Percentiles rank a stretch among this genome's conserved stretches.
Conservation (phyloP, 2,888 invertebrate genomes). For the Hartigia nigra region DNA sequence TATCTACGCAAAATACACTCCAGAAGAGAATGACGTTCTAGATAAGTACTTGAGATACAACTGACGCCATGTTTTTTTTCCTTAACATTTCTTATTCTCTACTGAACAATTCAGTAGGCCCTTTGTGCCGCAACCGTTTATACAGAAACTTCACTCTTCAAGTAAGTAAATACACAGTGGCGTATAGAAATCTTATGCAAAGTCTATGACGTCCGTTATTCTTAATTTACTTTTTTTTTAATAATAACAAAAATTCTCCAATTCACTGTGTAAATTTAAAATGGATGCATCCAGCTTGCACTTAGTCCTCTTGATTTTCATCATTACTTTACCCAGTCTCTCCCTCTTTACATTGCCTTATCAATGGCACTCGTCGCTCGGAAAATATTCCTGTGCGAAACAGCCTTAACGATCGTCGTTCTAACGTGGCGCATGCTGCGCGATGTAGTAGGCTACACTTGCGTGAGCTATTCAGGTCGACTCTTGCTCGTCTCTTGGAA, state of each 20-base stretch:
- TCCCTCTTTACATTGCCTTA: not conserved
- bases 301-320: not conserved
- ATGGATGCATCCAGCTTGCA: not conserved
- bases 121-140: not conserved
- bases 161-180: too few species aligned
- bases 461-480: slow-evolving; percentile 44
- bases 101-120: not conserved
- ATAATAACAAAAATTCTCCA: too few species aligned
- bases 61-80: not conserved
- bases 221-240: not conserved
- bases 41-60: not conserved
- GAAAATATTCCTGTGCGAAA: not conserved
- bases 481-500: slow-evolving; percentile 34
- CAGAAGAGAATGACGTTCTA: not conserved
- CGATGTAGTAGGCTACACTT: slow-evolving; percentile 13
- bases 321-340: not conserved
- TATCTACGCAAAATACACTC: not conserved
- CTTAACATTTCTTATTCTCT: not conserved
- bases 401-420: slow-evolving; percentile 3
- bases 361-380: not conserved
- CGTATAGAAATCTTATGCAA: not conserved
- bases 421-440: slow-evolving; percentile 2
- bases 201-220: not conserved
- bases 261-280: too few species aligned
- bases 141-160: not conserved